Base-by-base conservation (phyloP, 1,140 invertebrate species). In the Andricus grossulariae region DNA sequence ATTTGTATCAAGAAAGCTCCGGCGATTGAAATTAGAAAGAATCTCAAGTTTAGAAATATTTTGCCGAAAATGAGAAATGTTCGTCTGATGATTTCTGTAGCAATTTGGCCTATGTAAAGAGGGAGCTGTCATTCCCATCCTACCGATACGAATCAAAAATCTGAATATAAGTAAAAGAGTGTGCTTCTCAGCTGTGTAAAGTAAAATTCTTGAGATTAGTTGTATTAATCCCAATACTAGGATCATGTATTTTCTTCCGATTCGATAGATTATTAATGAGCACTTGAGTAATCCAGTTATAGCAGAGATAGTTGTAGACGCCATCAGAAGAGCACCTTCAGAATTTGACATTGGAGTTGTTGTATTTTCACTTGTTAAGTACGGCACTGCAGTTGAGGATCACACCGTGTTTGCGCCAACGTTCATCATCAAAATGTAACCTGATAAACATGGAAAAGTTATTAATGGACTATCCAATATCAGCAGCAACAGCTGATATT, bases 21-120 rank as follows among this genome's bases (percentile, higher is more conserved):
- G n/a, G n/a, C n/a, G n/a, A n/a, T n/a, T n/a, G n/a, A n/a, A n/a
- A n/a, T n/a, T n/a, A n/a, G n/a, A n/a, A n/a, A n/a, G n/a, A n/a
- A n/a, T n/a, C n/a, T n/a, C 12, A 93, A 80, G 51, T 93, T 94
- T 66, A 93, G 92, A 5, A 91, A 92, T 51, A 93, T 86, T 49
- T 90, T 88, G 8, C 91, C 83, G 19, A 92, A 90, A 0, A 93
- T 90, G 2, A 92, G 92, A 13, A 93, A 84, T 15, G 92, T 86
- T 0, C 93, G 93, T 12, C 93, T 83, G 8, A 92, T 88, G n/a
- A 90, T 88, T 76, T 92, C 91, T 11, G 93, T 91, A 0, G 93
- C 91, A 93, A 90, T 0, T 93, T n/a, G n/a, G n/a, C n/a, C n/a
- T n/a, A n/a, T n/a, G n/a, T n/a, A n/a, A 91, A 0, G 87, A 89